A percentile compares a stretch with the other conserved stretches of the same genome.
Evolutionary conservation across 2,797 vertebrate species (phyloP).

Genomic region (Sebastes glaucus): DNA sequence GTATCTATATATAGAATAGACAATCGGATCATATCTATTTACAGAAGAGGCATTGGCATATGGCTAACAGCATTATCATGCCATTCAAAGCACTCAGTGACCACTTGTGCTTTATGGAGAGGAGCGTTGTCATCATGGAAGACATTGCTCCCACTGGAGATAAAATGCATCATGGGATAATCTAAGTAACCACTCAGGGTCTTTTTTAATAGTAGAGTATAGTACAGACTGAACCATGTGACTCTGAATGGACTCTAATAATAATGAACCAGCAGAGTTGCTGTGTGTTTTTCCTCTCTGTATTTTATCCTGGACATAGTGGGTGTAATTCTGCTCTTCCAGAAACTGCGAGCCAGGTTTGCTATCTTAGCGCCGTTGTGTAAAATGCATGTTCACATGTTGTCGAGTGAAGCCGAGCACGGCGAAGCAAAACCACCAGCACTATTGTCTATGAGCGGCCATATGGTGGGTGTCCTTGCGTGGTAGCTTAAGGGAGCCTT

Average conservation of each 20-base stretch:
- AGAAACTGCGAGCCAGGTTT: conserved; percentile 28
- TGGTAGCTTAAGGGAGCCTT: conserved; percentile 77
- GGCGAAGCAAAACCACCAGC: conserved; percentile 70
- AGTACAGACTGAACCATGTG: conserved; percentile 33
- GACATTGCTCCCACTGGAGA: conserved; percentile 65
- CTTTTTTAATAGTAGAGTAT: conserved; percentile 56
- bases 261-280: not conserved
- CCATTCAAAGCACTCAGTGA: conserved; percentile 78
- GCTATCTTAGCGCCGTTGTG: conserved; percentile 30
- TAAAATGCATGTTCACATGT: conserved; percentile 71
- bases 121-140: conserved; percentile 73
- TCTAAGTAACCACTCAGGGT: conserved; percentile 61
- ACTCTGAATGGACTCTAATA: conserved; percentile 20
- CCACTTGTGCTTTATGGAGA: conserved; percentile 74
- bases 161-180: conserved; percentile 69
- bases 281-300: conserved; percentile 3
- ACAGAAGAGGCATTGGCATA: conserved; percentile 64
- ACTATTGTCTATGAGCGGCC: conserved; percentile 69
- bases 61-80: conserved; percentile 75
- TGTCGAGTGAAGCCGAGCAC: conserved; percentile 64
- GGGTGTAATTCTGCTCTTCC: conserved; percentile 22
- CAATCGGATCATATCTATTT: conserved; percentile 72
- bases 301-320: conserved; percentile 1
- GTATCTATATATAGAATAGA: conserved; percentile 71
- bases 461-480: conserved; percentile 82